phyloP scores from a whole-genome alignment of 2,797 vertebrate genomes.

The Catharus ustulatus region DNA sequence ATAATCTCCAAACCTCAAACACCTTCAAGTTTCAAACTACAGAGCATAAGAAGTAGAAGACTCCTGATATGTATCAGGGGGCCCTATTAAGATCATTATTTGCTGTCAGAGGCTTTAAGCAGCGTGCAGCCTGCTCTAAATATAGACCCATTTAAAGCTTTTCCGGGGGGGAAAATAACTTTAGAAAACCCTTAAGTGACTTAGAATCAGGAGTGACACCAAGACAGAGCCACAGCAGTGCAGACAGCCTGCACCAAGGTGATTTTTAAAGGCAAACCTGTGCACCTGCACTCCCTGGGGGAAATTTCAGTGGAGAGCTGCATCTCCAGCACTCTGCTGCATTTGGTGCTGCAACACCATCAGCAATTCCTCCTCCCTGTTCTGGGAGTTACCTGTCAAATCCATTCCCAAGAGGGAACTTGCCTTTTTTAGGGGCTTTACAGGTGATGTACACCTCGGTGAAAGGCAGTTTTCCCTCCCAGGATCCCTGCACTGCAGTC shows the following conservation, averaged over 20 bases:
- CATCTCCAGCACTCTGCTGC: not conserved
- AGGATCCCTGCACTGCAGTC: not conserved
- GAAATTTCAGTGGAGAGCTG: not conserved
- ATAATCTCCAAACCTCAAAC: not conserved
- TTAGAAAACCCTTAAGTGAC: not conserved
- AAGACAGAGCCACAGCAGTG: not conserved
- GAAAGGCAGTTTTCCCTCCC: not conserved
- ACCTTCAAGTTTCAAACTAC: not conserved
- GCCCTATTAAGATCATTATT: constrained; percentile 46
- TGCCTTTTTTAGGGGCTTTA: not conserved
- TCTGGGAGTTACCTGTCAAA: not conserved
- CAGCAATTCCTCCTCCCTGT: not conserved
- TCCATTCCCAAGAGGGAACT: not conserved
- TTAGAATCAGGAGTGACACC: not conserved
- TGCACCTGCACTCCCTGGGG: not conserved
- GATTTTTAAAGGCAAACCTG: not conserved
- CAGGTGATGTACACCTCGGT: not conserved
- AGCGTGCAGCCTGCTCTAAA: not conserved
- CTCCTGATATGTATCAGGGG: not conserved
- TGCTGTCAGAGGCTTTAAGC: constrained; percentile 37
- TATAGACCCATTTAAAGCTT: constrained; percentile 17
- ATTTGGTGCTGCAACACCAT: not conserved
- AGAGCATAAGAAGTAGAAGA: not conserved
- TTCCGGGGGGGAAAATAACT: not conserved
- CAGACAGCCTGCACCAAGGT: not conserved